Evolutionary conservation across 2,113 vertebrate genomes (phyloP), one percentile per base, ranked within the genome.

Genomic region (Columbina picui): DNA sequence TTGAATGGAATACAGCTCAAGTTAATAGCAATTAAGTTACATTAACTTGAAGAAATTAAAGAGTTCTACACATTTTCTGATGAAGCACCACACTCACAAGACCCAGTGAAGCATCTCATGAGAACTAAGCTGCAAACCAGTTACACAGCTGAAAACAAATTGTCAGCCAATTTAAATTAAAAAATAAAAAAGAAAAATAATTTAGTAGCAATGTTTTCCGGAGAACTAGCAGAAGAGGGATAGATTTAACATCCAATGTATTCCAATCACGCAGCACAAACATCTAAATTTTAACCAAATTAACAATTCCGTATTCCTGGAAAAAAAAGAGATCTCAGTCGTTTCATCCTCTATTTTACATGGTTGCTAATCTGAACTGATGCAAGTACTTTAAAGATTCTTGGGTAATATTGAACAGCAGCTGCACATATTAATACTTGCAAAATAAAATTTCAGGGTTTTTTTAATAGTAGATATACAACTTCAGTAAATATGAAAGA

Each of bases 21-120:
- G 92, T 93, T 96, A 91, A 96, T 60, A 92, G 92, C 85, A 86
- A 77, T 63, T 71, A 84, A 53, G 65, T 83, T 89, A 95, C 76
- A 96, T 93, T 93, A 95, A 88, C 82, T 67, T 96, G 92, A 94
- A 94, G 50, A 94, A 95, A 88, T 87, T 82, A 91, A 93, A 90
- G 70, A 91, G 27, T 77, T 96, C 77, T 77, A 95, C 55, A 85
- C 12, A 50, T 64, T 71, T 87, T 70, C 69, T 56, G 71, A 90
- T 74, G 60, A 94, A 97, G 93, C 79, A 95, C n/a, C 94, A 95
- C 60, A 90, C 79, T 84, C 84, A 90, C 57, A 90, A 93, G 91
- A 94, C 70, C 87, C 87, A 84, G 29, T 47, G 71, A 94, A 94
- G 79, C 79, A 88, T 92, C 92, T 95, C 56, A 93, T 86, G 79